Evolutionary conservation across 2,113 vertebrate genomes (phyloP).

Genomic region (Dasypus novemcinctus): DNA sequence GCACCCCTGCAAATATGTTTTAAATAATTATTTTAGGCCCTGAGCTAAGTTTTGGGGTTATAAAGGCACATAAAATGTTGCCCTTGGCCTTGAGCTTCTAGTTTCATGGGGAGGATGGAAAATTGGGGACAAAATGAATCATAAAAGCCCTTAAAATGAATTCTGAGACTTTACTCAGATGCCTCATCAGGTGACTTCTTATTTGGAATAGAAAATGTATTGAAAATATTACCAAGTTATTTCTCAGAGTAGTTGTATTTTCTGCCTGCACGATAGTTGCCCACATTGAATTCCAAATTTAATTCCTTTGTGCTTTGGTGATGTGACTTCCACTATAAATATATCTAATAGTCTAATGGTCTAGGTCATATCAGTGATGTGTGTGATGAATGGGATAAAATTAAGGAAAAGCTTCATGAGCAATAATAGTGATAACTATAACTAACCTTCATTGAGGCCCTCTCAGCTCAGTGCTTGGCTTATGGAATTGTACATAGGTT

Average conservation of each 20-base stretch:
- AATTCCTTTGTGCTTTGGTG: neutral
- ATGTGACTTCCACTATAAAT: neutral
- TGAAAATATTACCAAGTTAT: neutral
- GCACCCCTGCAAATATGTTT: neutral
- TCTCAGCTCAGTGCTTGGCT: neutral
- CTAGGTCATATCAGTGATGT: neutral
- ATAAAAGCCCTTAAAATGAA: neutral
- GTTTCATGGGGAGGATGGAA: neutral
- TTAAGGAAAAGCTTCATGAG: neutral
- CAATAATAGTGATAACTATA: neutral
- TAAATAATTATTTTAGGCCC: neutral
- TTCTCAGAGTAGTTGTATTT: neutral
- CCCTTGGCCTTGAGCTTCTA: neutral
- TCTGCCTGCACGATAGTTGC: neutral
- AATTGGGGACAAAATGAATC: neutral
- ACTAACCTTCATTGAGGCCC: neutral
- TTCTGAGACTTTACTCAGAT: neutral
- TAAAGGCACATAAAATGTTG: neutral
- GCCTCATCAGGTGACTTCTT: neutral
- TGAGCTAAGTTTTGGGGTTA: neutral
- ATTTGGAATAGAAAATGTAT: neutral
- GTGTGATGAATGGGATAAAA: neutral
- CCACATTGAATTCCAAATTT: neutral
- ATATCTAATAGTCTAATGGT: neutral
- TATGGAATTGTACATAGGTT: neutral